Percentiles rank a stretch among this genome's conserved stretches.
Evolutionary conservation across 37 sponge, comb jelly and placozoan species (phyloP).

Genomic region (Cladorhizidae sp.): DNA sequence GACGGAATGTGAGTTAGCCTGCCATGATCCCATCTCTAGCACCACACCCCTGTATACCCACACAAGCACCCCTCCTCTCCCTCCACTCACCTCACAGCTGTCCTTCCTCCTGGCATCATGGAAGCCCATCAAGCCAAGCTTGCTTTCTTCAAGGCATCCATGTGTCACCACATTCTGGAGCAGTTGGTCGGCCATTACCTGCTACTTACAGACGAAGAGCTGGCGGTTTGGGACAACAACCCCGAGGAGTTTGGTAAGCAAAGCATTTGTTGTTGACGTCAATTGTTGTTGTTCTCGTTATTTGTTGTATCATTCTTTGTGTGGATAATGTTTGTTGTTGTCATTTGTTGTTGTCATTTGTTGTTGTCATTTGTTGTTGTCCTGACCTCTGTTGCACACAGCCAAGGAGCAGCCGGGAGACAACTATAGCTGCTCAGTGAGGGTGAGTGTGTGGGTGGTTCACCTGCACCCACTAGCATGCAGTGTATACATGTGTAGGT

Average conservation of each 20-base stretch:
- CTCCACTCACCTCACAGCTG: slow-evolving; percentile 18
- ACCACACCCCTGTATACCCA: slow-evolving; percentile 40
- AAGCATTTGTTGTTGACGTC: too few relatives aligned
- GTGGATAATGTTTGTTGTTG: too few relatives aligned
- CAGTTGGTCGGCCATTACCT: slow-evolving; percentile 60
- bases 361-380: too few relatives aligned
- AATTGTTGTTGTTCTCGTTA: too few relatives aligned
- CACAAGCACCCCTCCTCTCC: neutral
- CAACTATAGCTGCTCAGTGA: too few relatives aligned
- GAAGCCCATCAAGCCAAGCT: slow-evolving; percentile 60
- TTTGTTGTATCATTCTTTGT: too few relatives aligned
- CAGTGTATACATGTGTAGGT: slow-evolving; percentile 9
- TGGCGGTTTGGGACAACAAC: slow-evolving; percentile 39
- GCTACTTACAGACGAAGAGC: slow-evolving; percentile 48
- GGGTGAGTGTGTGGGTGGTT: neutral
- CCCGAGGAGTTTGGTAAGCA: slow-evolving; percentile 71
- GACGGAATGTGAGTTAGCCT: slow-evolving; percentile 42
- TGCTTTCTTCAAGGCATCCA: slow-evolving; percentile 52
- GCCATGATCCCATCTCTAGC: slow-evolving; percentile 33
- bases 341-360: too few relatives aligned
- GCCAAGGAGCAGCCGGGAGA: too few relatives aligned
- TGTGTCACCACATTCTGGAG: slow-evolving; percentile 38
- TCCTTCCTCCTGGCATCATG: slow-evolving; percentile 56
- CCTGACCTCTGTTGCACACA: too few relatives aligned
- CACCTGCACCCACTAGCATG: neutral